Percentiles rank a stretch among this genome's conserved stretches.
phyloP scores from a whole-genome alignment of 1,140 invertebrate genomes.

The Chrysomallon squamiferum region DNA sequence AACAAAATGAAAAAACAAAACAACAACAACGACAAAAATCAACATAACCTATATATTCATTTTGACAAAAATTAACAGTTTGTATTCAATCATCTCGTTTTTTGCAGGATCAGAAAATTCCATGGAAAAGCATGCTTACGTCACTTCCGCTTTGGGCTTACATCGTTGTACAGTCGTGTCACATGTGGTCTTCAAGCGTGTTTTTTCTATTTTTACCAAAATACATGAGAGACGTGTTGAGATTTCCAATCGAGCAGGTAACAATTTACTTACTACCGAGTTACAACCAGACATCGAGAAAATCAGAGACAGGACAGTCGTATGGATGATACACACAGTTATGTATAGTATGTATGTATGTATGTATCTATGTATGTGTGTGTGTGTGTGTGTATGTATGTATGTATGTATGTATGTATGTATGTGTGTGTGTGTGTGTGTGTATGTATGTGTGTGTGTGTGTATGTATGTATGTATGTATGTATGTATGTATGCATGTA shows the following conservation, averaged over 20 bases:
- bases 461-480: background rate
- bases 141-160: background rate
- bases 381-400: background rate
- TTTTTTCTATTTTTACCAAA: background rate
- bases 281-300: no score
- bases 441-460: background rate
- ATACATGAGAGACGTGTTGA: background rate
- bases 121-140: background rate
- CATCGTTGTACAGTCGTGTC: background rate
- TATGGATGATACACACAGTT: no score
- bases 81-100: no score
- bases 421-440: background rate
- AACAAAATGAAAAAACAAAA: no score
- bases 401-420: background rate
- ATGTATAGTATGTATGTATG: no score
- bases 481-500: no score
- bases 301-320: no score
- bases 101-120: background rate
- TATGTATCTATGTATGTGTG: no score
- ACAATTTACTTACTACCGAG: no score
- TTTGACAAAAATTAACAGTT: no score
- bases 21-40: no score
- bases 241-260: background rate
- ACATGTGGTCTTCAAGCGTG: background rate
- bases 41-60: no score